Evolutionary conservation across 2,888 invertebrate species (phyloP), one percentile per base, ranked within the genome.

Genomic region (Agriopis marginaria): DNA sequence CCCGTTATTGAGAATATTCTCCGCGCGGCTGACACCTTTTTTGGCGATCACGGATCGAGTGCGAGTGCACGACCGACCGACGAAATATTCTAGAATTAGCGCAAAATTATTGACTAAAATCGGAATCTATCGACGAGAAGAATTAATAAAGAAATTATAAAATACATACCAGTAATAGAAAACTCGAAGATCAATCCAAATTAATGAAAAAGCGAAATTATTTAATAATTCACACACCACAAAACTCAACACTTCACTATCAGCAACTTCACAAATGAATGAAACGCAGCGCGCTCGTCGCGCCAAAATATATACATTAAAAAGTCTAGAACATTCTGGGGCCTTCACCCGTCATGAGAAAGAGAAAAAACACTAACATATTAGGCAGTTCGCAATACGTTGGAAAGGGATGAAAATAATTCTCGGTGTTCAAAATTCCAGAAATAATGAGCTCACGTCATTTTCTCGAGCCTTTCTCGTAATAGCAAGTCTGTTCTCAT

Each of bases 301-400:
- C 92, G 90, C 91, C 94, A 95, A 95, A 95, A 95, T 95, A 95
- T 95, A 95, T 95, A 95, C 93, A 94, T 88, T 94, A 95, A 95
- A 95, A 94, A 92, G 94, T 96, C 96, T 95, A 95, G 96, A 96
- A 96, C 95, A 94, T 96, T 96, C 96, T 94, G 89, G 95, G 95
- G 94, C 92, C 93, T 94, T 94, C 93, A 89, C 84, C 82, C 81
- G 74, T 60, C 69, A 85, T 64, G 65, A 63, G 79, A 91, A 78
- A 71, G 89, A 87, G 91, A 90, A 70, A 86, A 82, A 92, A 80
- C 12, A 83, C 68, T 66, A 66, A 64, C 47, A 58, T 53, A 42
- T 8, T n/a, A 44, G 63, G 23, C 0, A 7, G 6, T 17, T 39
- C 7, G 0, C 0, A 0, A 0, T 58, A 71, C 40, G 89, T 59